Evolutionary conservation across 2,888 invertebrate genomes (phyloP).

Genomic region (Elegia similella): DNA sequence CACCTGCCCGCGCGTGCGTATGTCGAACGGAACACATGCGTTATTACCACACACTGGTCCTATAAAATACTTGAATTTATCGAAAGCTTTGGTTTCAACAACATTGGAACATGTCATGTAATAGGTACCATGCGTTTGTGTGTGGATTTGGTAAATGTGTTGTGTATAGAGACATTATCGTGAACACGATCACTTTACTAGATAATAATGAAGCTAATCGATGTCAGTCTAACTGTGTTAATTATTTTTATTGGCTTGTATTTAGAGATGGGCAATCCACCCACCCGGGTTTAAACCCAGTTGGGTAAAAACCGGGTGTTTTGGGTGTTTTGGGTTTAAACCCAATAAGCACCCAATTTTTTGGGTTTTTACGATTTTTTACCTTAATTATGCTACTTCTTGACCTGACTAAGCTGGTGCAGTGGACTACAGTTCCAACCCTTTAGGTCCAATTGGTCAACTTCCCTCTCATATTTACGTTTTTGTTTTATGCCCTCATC

Average conservation of each 20-base stretch:
- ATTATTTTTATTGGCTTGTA: not conserved
- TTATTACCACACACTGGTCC: constrained; percentile 26
- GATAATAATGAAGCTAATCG: constrained; percentile 2
- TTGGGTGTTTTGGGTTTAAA: too few relatives aligned
- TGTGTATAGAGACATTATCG: constrained; percentile 3
- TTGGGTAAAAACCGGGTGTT: too few relatives aligned
- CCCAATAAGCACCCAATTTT: too few relatives aligned
- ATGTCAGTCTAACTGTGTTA: constrained; percentile 5
- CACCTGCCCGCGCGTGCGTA: constrained; percentile 4
- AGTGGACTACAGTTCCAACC: too few relatives aligned
- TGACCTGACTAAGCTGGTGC: too few relatives aligned
- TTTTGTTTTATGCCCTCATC: too few relatives aligned
- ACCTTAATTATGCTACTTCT: too few relatives aligned
- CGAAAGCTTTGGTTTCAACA: constrained; percentile 23
- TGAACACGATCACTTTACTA: constrained; percentile 4
- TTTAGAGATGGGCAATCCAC: too few relatives aligned
- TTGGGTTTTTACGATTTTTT: too few relatives aligned
- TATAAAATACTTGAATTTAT: constrained; percentile 24
- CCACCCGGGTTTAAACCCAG: too few relatives aligned
- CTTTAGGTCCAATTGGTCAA: too few relatives aligned
- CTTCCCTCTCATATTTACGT: too few relatives aligned
- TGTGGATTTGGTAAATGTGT: not conserved
- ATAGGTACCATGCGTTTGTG: not conserved
- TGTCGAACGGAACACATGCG: constrained; percentile 10
- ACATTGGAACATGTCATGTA: constrained; percentile 8